Evolutionary conservation across 2,888 invertebrate genomes (phyloP).

Genomic region (Habroteleia sp.): DNA sequence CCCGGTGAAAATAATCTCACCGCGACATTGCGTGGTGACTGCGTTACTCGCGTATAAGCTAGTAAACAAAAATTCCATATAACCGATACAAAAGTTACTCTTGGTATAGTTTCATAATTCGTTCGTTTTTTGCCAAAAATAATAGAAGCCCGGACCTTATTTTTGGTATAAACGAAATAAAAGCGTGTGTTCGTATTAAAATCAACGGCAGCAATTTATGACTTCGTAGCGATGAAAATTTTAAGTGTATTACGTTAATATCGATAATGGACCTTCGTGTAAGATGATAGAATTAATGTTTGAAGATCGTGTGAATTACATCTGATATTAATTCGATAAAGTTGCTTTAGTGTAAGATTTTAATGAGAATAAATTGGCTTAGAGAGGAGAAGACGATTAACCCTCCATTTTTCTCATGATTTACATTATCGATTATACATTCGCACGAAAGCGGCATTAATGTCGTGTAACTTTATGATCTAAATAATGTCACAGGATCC

Average conservation of each 20-base stretch:
- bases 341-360: constrained; percentile 53
- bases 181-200: constrained; percentile 29
- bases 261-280: constrained; percentile 38
- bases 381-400: constrained; percentile 47
- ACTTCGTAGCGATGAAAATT: constrained; percentile 37
- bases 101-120: constrained; percentile 42
- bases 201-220: constrained; percentile 24
- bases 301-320: constrained; percentile 58
- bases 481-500: constrained; percentile 59
- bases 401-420: constrained; percentile 57
- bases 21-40: constrained; percentile 53
- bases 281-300: constrained; percentile 56
- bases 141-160: constrained; percentile 22
- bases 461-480: constrained; percentile 52
- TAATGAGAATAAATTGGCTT: constrained; percentile 60
- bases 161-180: constrained; percentile 20
- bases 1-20: constrained; percentile 59
- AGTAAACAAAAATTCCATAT: constrained; percentile 49
- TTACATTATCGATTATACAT: constrained; percentile 63
- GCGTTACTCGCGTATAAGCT: constrained; percentile 39
- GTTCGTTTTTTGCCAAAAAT: constrained; percentile 33
- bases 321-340: constrained; percentile 58
- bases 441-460: constrained; percentile 58
- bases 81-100: constrained; percentile 29
- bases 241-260: constrained; percentile 37